Percentiles rank a stretch among this genome's conserved stretches.
Conservation (phyloP, 2,113 vertebrate species). For the Gorsachius goisagi region DNA sequence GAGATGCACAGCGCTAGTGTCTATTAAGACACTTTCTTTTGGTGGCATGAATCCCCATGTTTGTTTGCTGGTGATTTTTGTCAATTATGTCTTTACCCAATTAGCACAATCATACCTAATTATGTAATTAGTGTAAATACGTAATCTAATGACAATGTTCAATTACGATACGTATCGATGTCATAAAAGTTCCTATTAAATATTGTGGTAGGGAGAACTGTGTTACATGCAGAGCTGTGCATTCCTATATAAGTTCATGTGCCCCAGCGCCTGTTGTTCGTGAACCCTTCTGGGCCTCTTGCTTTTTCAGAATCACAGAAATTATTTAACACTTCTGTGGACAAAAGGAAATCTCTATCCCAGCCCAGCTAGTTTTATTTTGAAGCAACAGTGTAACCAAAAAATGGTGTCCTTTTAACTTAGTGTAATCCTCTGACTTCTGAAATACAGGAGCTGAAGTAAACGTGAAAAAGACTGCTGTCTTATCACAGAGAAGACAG, state of each 20-base stretch:
- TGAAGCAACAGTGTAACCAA: background rate
- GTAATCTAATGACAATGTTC: slow-evolving; percentile 59
- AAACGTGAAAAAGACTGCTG: fast-evolving
- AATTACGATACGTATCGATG: slow-evolving; percentile 31
- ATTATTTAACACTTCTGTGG: slow-evolving; percentile 27
- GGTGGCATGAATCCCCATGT: slow-evolving; percentile 51
- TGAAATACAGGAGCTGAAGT: background rate
- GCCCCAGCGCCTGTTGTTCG: background rate
- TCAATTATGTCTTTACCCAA: slow-evolving; percentile 68
- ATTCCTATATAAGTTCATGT: fast-evolving
- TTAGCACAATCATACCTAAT: slow-evolving; percentile 75
- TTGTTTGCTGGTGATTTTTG: slow-evolving; percentile 68
- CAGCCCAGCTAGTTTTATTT: background rate
- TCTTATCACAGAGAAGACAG: background rate
- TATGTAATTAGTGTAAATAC: slow-evolving; percentile 71
- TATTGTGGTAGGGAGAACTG: background rate
- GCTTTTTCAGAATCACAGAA: background rate
- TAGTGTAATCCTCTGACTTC: background rate
- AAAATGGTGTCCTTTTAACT: background rate
- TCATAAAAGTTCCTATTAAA: background rate
- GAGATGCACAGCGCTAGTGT: background rate
- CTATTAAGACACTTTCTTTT: background rate
- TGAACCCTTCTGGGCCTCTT: background rate
- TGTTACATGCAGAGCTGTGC: fast-evolving
- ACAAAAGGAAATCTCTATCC: slow-evolving; percentile 18